Base-by-base conservation (phyloP, 1,140 invertebrate genomes). In the Neodiprion pinetum region DNA sequence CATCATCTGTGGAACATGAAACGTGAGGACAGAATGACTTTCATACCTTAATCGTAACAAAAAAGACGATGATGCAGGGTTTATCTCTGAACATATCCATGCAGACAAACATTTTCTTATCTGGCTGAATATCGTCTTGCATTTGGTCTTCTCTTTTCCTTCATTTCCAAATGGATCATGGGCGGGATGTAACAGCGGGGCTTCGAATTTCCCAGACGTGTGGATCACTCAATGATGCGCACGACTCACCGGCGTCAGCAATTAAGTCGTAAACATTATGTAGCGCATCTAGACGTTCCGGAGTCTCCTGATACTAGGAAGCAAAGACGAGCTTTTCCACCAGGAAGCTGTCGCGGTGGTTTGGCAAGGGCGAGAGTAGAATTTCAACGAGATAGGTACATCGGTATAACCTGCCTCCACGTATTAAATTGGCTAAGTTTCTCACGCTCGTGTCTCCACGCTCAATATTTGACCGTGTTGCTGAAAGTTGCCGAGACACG, bases 351-450 rank as follows among this genome's bases (percentile, higher is more conserved):
- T 9, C 53, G 53, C n/a, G 11, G 28, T 40, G 53, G 11, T 61
- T 14, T 61, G n/a, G 8, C 11, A 61, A 61, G 11, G 53, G n/a
- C 53, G 53, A 12, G 53, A 12, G 53, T 61, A 61, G 53, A 61
- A 61, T 61, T 61, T 61, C 53, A 61, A 61, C 53, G 53, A 61
- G 53, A 61, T 61, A 61, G 11, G 53, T 40, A 40, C n/a, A 14
- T 12, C 11, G 11, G 9, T 61, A 61, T 17, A 61, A 61, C 53
- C 53, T 61, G 53, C n/a, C 53, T 61, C 7, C 53, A 61, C 53
- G 53, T 61, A 61, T 61, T 61, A 61, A 61, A 61, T 61, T 61
- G 53, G 53, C 53, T 61, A 61, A 61, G 53, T 61, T 61, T 61
- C 53, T 17, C 53, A 61, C 53, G 53, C 53, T 61, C 53, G 28